Base-by-base conservation (phyloP, 2,113 vertebrate genomes). In the Dascyllus trimaculatus region DNA sequence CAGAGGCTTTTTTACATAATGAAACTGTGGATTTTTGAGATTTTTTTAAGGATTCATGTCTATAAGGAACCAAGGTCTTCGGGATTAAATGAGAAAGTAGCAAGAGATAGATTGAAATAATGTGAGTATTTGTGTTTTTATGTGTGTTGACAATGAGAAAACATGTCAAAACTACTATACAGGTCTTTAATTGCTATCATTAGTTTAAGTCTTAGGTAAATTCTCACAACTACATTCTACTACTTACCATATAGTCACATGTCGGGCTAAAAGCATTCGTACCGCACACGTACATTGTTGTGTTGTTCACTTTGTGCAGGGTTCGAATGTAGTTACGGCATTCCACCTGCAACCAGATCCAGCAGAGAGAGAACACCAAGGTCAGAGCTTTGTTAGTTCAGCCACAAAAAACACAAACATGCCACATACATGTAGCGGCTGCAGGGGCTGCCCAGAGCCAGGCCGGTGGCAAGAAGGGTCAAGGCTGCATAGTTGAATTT, bases 321-420 rank as follows among this genome's bases (percentile, higher is more conserved):
- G 90, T 84, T 40, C 93, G 92, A 67, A 96, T 93, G 85, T 96
- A 95, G 90, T 96, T 95, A 22, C 91, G 93, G 75, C 94, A 96
- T 66, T 94, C 93, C 53, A 91, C 89, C 96, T 96, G 91, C 77
- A 94, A 94, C 52, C 64, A 75, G 74, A 90, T 60, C 72, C 88
- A 86, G 68, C 68, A 67, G 38, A 78, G 71, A 78, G 71, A 74
- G 77, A 88, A 85, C 22, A 69, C 57, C 84, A 75, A 90, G 89
- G 92, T 85, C 81, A 87, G 64, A 43, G 73, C 63, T 78, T 17
- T 82, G 84, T 92, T 90, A 62, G 83, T 76, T 85, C 85, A 90
- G 89, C 65, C 29, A 0, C 71, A 74, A 87, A 87, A n/a, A 87
- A 82, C 64, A 85, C 85, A 81, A 85, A 88, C 89, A 86, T 56